Evolutionary conservation across 2,888 invertebrate species (phyloP).

Genomic region (Steromphala cineraria): DNA sequence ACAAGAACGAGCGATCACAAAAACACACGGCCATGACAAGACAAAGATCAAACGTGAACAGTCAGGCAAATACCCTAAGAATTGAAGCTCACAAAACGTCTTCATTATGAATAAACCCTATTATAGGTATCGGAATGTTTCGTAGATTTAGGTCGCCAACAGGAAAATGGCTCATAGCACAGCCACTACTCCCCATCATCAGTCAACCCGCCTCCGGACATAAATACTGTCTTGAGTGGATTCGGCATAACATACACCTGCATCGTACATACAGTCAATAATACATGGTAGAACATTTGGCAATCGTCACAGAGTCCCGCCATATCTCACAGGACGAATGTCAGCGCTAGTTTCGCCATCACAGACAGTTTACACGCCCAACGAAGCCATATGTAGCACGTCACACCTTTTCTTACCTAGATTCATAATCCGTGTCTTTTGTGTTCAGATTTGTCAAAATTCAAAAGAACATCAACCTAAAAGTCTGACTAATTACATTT

Average conservation of each 20-base stretch:
- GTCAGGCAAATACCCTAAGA: neutral
- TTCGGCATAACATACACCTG: neutral
- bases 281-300: neutral
- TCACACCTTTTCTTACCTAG: slow-evolving; percentile 38
- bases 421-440: slow-evolving; percentile 2
- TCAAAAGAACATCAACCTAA: neutral
- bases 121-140: slow-evolving; percentile 22
- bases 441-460: neutral
- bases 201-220: slow-evolving; percentile 14
- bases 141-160: slow-evolving; percentile 14
- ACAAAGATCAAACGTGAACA: neutral
- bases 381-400: slow-evolving; percentile 38
- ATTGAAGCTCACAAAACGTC: neutral
- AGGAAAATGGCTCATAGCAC: slow-evolving; percentile 14
- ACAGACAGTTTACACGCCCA: slow-evolving; percentile 23
- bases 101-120: slow-evolving; percentile 15
- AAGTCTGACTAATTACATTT: slow-evolving; percentile 3
- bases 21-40: slow-evolving; percentile 3
- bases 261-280: neutral
- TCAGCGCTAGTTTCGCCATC: neutral
- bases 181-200: neutral
- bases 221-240: slow-evolving; percentile 2
- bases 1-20: neutral
- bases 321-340: neutral
- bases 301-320: neutral